Percentiles rank a stretch among this genome's conserved stretches.
Evolutionary conservation across 2,888 invertebrate species (phyloP).

Genomic region (Xestia ashworthii): DNA sequence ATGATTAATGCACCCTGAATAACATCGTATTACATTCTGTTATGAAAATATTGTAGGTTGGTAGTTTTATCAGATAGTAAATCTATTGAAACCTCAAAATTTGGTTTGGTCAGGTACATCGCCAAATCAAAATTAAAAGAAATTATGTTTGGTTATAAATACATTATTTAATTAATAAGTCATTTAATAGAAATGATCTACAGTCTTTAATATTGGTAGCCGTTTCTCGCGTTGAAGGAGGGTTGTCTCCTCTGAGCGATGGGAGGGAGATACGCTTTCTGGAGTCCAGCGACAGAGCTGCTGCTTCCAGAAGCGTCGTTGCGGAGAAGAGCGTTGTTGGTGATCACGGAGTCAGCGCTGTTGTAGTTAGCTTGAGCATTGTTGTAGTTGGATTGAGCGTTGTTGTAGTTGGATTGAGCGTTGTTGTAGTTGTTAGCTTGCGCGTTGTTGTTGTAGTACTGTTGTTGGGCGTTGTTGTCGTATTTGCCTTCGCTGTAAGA

Average conservation of each 20-base stretch:
- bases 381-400: constrained; percentile 69
- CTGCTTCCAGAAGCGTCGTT: constrained; percentile 27
- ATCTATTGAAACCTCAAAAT: neutral
- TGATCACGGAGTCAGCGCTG: constrained; percentile 72
- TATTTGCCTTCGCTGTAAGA: constrained; percentile 85
- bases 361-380: constrained; percentile 57
- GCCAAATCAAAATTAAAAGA: neutral
- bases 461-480: constrained; percentile 60
- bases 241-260: constrained; percentile 54
- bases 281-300: constrained; percentile 24
- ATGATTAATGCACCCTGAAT: neutral
- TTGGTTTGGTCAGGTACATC: no score
- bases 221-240: constrained; percentile 66
- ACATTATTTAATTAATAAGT: constrained; percentile 37
- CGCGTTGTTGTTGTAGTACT: constrained; percentile 63
- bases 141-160: constrained; percentile 27
- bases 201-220: constrained; percentile 73
- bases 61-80: neutral
- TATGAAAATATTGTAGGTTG: neutral
- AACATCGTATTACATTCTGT: neutral
- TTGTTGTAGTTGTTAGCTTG: constrained; percentile 58
- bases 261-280: constrained; percentile 79
- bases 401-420: constrained; percentile 68
- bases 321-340: constrained; percentile 58
- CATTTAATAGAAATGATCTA: constrained; percentile 25